Conservation (phyloP, 2,888 invertebrate species). For the Epinotia nisella region DNA sequence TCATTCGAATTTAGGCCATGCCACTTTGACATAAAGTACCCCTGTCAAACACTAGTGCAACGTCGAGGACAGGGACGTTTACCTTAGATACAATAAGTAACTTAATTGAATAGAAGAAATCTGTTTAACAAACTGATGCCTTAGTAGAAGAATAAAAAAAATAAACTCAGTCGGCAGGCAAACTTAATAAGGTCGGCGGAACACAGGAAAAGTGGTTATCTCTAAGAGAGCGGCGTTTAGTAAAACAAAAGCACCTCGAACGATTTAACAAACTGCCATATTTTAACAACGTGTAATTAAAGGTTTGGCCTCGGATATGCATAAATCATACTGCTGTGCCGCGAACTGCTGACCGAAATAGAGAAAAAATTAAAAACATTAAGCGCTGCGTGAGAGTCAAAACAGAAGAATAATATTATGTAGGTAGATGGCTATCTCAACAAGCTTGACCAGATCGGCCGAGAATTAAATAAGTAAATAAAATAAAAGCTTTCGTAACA, state of each 20-base stretch:
- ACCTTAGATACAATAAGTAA: background rate
- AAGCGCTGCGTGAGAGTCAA: slow-evolving; percentile 59
- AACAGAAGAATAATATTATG: slow-evolving; percentile 44
- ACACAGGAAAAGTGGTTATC: slow-evolving; percentile 68
- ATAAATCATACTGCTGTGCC: slow-evolving; percentile 82
- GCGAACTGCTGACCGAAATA: slow-evolving; percentile 84
- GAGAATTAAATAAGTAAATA: slow-evolving; percentile 41
- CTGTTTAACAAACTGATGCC: slow-evolving; percentile 1
- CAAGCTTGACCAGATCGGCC: slow-evolving; percentile 42
- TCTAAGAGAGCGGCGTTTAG: slow-evolving; percentile 74
- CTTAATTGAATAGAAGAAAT: background rate
- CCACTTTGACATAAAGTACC: no score
- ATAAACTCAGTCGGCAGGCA: slow-evolving; percentile 6
- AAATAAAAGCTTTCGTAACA: slow-evolving; percentile 33
- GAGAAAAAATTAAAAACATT: slow-evolving; percentile 84
- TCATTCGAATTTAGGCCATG: no score
- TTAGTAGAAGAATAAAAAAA: slow-evolving; percentile 44
- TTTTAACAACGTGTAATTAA: slow-evolving; percentile 85
- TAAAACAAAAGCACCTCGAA: slow-evolving; percentile 81
- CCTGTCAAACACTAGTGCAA: no score
- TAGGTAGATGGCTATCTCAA: slow-evolving; percentile 44
- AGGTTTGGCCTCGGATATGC: slow-evolving; percentile 84
- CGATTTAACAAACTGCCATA: slow-evolving; percentile 85
- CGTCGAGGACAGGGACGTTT: no score
- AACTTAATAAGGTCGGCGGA: slow-evolving; percentile 57